These are phyloP conservation scores for Turritopsis rubra DNA, from an alignment of 30 jellyfish, hydroid and myxozoan genomes.

Conservation along the genomic window DNA sequence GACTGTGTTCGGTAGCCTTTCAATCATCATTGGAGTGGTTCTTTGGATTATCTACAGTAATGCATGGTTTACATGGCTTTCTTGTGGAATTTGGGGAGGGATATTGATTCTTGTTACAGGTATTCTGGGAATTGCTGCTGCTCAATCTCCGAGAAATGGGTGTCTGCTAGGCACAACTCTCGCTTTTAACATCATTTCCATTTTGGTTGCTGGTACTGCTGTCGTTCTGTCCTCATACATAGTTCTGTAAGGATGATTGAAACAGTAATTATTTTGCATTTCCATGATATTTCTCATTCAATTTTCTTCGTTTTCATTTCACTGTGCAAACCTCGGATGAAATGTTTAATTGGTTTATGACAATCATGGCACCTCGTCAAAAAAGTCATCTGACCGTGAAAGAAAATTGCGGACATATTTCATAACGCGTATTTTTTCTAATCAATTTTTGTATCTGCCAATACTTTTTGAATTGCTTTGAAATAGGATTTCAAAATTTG, in stretches of 20 bases:
- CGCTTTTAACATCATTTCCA: neutral
- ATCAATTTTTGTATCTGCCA: too few species aligned
- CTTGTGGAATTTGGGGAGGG: neutral
- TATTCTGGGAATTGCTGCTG: neutral
- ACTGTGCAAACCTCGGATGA: too few species aligned
- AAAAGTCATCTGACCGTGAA: too few species aligned
- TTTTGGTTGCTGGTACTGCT: neutral
- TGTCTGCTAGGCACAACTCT: neutral
- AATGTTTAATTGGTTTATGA: too few species aligned
- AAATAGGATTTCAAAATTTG: too few species aligned
- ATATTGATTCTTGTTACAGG: neutral
- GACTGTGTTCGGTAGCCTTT: neutral
- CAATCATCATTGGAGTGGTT: neutral
- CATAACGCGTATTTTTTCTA: too few species aligned
- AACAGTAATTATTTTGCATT: too few species aligned
- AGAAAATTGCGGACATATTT: too few species aligned
- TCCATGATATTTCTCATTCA: too few species aligned
- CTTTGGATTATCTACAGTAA: neutral
- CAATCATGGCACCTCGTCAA: too few species aligned
- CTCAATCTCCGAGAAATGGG: neutral
- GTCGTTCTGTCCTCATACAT: neutral
- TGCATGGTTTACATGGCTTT: neutral
- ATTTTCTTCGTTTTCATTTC: neutral
- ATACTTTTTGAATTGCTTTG: too few species aligned
- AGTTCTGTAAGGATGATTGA: neutral